A percentile compares a stretch with the other conserved stretches of the same genome.
Conservation (phyloP, 1,140 invertebrate genomes). For the Dendrolimus kikuchii region DNA sequence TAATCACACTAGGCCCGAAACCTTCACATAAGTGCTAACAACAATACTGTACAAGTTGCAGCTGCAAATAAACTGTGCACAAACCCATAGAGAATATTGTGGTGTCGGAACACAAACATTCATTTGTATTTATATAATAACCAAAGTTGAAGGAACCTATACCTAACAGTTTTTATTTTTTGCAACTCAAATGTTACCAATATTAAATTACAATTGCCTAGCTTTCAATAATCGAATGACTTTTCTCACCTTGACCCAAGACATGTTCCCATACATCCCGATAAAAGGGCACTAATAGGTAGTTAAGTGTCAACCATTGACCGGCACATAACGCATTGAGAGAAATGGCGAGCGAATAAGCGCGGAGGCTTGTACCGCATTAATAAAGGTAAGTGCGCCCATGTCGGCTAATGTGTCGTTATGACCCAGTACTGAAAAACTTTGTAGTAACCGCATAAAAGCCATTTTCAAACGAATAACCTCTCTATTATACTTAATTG, state of each 20-base stretch:
- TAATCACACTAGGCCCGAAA: too few species aligned
- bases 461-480: conserved; percentile 20
- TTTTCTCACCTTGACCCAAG: conserved; percentile 15
- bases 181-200: too few species aligned
- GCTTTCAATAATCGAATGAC: conserved; percentile 5
- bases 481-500: conserved; percentile 13
- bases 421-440: conserved; percentile 59
- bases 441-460: conserved; percentile 39
- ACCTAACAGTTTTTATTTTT: too few species aligned
- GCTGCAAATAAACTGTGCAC: too few species aligned
- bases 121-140: too few species aligned
- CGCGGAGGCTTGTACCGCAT: conserved; percentile 52
- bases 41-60: too few species aligned
- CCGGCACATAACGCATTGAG: conserved; percentile 29
- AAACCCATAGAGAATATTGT: too few species aligned
- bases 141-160: too few species aligned
- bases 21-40: too few species aligned
- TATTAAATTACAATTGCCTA: too few species aligned
- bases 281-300: conserved; percentile 24
- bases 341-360: conserved; percentile 30
- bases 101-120: too few species aligned
- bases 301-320: conserved; percentile 33
- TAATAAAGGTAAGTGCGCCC: conserved; percentile 60
- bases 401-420: conserved; percentile 62
- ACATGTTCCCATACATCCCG: conserved; percentile 9